phyloP scores from a whole-genome alignment of 2,113 vertebrate species.

The Lampris incognitus region DNA sequence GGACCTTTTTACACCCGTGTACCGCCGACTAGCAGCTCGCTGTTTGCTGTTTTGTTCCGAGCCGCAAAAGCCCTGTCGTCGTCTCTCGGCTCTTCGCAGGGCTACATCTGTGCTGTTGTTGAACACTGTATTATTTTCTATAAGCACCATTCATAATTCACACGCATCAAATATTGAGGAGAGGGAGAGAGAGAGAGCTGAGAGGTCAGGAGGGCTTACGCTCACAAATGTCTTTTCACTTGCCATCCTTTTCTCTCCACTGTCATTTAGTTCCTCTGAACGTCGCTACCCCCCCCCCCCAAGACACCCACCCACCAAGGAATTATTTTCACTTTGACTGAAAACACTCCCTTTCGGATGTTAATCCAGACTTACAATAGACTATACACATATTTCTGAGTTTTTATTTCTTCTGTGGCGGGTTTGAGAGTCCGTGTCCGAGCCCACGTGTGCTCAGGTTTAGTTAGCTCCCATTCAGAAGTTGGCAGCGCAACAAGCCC shows the following conservation, averaged over 20 bases:
- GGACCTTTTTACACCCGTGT: constrained; percentile 70
- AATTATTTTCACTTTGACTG: not conserved
- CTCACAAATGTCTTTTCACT: constrained; percentile 16
- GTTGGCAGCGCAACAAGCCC: not conserved
- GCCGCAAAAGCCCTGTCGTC: constrained; percentile 34
- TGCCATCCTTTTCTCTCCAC: not conserved
- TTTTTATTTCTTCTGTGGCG: too few relatives aligned
- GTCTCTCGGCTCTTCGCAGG: constrained; percentile 40
- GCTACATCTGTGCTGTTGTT: constrained; percentile 55
- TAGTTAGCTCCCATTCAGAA: not conserved
- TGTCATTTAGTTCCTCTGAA: not conserved
- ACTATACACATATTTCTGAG: too few relatives aligned
- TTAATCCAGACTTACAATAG: too few relatives aligned
- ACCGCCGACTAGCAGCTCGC: constrained; percentile 19
- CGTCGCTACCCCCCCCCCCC: not conserved
- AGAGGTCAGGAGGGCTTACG: constrained; percentile 55
- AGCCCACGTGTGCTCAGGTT: not conserved
- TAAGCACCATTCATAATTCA: constrained; percentile 79
- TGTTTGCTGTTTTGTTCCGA: constrained; percentile 56
- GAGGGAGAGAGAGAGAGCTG: constrained; percentile 62
- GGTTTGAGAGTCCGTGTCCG: too few relatives aligned
- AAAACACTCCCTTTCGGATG: not conserved
- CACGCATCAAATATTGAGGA: constrained; percentile 72
- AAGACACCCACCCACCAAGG: not conserved
- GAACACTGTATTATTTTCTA: constrained; percentile 72